Evolutionary conservation across 2,113 vertebrate genomes (phyloP).

Genomic region (Epinephelus lanceolatus): DNA sequence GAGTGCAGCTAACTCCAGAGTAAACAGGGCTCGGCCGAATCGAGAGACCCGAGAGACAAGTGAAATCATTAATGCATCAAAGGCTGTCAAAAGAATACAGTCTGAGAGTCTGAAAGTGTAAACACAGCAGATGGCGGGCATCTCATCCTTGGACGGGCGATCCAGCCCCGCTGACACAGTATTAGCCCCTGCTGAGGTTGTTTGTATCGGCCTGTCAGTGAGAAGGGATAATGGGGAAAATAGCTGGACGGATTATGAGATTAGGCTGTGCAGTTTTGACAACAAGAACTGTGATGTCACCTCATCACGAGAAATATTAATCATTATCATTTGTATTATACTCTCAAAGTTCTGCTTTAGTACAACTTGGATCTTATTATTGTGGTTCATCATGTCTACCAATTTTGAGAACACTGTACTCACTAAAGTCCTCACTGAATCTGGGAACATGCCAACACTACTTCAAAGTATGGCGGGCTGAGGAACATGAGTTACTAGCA

Average conservation of each 20-base stretch:
- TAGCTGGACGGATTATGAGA: conserved; percentile 67
- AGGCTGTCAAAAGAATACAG: conserved; percentile 71
- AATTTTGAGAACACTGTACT: not conserved
- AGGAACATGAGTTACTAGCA: not conserved
- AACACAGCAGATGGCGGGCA: conserved; percentile 69
- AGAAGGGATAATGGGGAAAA: conserved; percentile 69
- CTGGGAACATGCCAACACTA: no score
- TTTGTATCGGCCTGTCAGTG: conserved; percentile 70
- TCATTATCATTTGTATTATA: not conserved
- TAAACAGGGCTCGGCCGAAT: conserved; percentile 65
- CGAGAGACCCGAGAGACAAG: conserved; percentile 57
- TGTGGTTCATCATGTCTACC: not conserved
- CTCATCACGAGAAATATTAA: conserved; percentile 16
- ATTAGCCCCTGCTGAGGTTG: conserved; percentile 66
- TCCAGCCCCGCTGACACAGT: conserved; percentile 63
- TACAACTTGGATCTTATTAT: not conserved
- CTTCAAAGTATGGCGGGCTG: not conserved
- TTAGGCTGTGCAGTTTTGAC: conserved; percentile 54
- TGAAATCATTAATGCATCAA: conserved; percentile 77
- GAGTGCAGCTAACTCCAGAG: conserved; percentile 62
- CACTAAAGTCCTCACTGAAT: not conserved
- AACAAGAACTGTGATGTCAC: conserved; percentile 51
- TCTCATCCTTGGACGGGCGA: conserved; percentile 56
- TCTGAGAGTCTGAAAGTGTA: conserved; percentile 64
- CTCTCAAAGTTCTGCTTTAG: not conserved